Evolutionary conservation across 2,797 vertebrate genomes (phyloP).

Genomic region (Brachymystax lenok): DNA sequence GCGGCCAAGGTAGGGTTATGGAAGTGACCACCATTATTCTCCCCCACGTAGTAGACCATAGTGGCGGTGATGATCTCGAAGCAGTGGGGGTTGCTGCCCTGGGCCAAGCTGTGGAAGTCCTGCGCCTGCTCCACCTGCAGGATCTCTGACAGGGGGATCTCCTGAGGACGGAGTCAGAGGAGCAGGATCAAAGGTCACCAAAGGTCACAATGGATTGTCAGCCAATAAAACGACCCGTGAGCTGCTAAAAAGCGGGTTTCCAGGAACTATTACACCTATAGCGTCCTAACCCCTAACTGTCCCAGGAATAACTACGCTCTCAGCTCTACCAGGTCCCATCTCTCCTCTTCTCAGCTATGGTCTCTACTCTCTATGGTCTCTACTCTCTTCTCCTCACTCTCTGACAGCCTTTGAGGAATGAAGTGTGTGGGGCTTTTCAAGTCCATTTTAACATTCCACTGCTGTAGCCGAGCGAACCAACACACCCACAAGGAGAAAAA

Average conservation of each 20-base stretch:
- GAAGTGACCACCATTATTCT: slow-evolving; percentile 74
- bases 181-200: slow-evolving; percentile 33
- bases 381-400: neutral
- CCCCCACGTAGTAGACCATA: slow-evolving; percentile 91
- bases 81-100: slow-evolving; percentile 88
- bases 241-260: neutral
- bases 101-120: slow-evolving; percentile 80
- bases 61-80: slow-evolving; percentile 91
- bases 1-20: slow-evolving; percentile 81
- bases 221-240: neutral
- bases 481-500: slow-evolving; percentile 41
- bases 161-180: slow-evolving; percentile 65
- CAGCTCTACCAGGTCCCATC: neutral
- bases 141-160: slow-evolving; percentile 94
- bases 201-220: neutral
- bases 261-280: neutral
- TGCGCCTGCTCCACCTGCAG: slow-evolving; percentile 85
- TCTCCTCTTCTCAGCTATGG: neutral
- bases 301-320: neutral
- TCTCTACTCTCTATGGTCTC: neutral
- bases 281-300: neutral
- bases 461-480: slow-evolving; percentile 23
- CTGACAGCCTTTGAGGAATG: slow-evolving; percentile 14
- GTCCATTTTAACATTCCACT: slow-evolving; percentile 29
- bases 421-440: slow-evolving; percentile 30